Conservation (phyloP, 1,140 invertebrate genomes). For the Drosophila tani region DNA sequence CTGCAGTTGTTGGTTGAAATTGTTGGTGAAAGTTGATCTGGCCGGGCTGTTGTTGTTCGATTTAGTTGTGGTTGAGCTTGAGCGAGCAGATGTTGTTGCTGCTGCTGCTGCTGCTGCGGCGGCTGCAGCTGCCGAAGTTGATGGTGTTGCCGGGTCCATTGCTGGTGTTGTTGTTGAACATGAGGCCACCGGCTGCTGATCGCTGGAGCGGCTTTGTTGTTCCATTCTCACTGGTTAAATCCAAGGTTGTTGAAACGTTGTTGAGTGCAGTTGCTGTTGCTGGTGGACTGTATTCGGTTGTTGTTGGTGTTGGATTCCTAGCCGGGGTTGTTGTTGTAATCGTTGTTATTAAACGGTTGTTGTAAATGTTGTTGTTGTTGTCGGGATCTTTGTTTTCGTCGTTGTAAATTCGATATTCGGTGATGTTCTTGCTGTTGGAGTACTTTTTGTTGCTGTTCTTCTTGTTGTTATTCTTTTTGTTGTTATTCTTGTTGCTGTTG, state of each 20-base stretch:
- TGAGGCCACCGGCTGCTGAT: constrained; percentile 23
- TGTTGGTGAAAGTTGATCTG: constrained; percentile 18
- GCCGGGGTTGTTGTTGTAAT: constrained; percentile 5
- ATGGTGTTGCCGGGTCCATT: neutral
- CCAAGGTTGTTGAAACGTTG: constrained; percentile 9
- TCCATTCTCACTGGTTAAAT: constrained; percentile 7
- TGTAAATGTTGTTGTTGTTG: constrained; percentile 5
- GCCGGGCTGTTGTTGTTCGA: constrained; percentile 9
- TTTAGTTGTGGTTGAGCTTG: constrained; percentile 1
- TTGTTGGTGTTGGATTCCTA: constrained; percentile 9
- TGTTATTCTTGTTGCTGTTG: neutral
- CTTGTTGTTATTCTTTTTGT: constrained; percentile 1
- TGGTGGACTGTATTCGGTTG: constrained; percentile 1
- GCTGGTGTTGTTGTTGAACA: constrained; percentile 6
- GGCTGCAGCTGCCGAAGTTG: neutral
- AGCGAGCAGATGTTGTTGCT: constrained; percentile 10
- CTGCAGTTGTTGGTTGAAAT: constrained; percentile 32
- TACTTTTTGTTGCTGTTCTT: neutral
- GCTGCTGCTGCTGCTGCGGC: neutral
- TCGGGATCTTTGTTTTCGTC: constrained; percentile 13
- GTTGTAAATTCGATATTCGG: neutral
- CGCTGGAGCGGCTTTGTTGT: constrained; percentile 42
- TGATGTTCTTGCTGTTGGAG: constrained; percentile 13
- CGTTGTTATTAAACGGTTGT: constrained; percentile 10
- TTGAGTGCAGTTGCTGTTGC: neutral